Conservation (phyloP, 1,140 invertebrate genomes). For the Ridgeia piscesae region DNA sequence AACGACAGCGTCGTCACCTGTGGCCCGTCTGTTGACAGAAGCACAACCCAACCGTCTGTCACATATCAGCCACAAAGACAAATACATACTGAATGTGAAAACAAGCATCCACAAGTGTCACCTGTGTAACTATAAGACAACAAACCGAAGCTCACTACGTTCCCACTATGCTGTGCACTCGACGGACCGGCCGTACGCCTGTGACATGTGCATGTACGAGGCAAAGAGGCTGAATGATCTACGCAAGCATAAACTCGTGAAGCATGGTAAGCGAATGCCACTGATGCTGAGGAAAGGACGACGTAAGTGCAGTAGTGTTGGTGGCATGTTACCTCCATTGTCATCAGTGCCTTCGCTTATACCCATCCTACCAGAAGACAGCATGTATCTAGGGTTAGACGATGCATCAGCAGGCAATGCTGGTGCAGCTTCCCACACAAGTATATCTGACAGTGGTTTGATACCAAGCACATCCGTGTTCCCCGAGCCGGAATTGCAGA, state of each 20-base stretch:
- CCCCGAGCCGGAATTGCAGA: not conserved
- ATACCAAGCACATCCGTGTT: not conserved
- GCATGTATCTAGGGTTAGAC: not conserved
- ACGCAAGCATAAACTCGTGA: slow-evolving; percentile 37
- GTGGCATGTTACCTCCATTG: not conserved
- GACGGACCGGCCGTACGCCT: slow-evolving; percentile 34
- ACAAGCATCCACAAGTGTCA: slow-evolving; percentile 28
- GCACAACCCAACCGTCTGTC: not conserved
- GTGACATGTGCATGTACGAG: slow-evolving; percentile 37
- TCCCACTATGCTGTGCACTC: slow-evolving; percentile 40
- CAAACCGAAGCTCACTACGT: slow-evolving; percentile 35
- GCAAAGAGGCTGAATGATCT: slow-evolving; percentile 39
- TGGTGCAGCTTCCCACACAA: too few relatives aligned
- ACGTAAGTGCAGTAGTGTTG: not conserved
- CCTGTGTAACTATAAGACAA: slow-evolving; percentile 33
- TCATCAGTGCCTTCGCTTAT: not conserved
- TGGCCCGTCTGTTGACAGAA: not conserved
- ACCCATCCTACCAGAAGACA: not conserved
- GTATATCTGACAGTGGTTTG: not conserved
- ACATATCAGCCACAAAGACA: not conserved
- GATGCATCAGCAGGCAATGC: not conserved
- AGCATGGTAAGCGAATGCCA: slow-evolving; percentile 23
- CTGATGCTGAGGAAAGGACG: not conserved
- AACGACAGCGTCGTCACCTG: not conserved
- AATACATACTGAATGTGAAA: not conserved